Base-by-base conservation (phyloP, 2,113 vertebrate genomes). In the Vombatus ursinus region DNA sequence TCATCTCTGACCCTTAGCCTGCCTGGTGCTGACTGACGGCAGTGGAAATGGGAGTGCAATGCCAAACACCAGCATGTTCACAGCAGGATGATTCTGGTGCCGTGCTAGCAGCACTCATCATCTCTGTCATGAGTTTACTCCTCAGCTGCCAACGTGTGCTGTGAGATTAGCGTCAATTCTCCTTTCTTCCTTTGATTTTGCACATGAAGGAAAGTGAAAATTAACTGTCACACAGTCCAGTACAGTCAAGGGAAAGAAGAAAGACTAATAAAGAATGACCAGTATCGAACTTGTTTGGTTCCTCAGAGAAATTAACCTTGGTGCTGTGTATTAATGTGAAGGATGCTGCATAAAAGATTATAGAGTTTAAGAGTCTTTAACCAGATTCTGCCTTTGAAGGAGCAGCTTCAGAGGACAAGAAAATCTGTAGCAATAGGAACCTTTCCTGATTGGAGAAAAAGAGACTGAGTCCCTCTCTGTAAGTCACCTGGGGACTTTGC, bases 221-320 rank as follows among this genome's bases (percentile, higher is more conserved):
- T 50, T 92, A 68, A 44, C 90, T 68, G 91, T 49, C 68, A 61
- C 12, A 47, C 23, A 90, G 51, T 93, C 68, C 95, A 91, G 95
- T 53, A 95, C 9, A 92, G 92, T 92, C 92, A 91, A 50, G 50
- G 94, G 25, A 84, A 84, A 84, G n/a, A 44, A 19, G 19, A 84
- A 44, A 84, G 68, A 84, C 16, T 44, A 44, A 84, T 44, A 84
- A 8, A 22, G 6, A 84, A 84, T 90, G 47, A 90, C 49, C 90
- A 90, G 48, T 50, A 48, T 31, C 50, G 25, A 89, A 52, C 57
- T 23, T 54, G 54, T 52, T 95, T 44, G 31, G 92, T 95, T 94
- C 52, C 89, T 90, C 49, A 96, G 52, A 96, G 93, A 92, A 94
- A 12, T 53, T 90, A 52, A 91, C 19, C 37, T 91, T 97, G 92